phyloP scores from a whole-genome alignment of 2,888 invertebrate species.

The Sphaerophoria rueppellii region DNA sequence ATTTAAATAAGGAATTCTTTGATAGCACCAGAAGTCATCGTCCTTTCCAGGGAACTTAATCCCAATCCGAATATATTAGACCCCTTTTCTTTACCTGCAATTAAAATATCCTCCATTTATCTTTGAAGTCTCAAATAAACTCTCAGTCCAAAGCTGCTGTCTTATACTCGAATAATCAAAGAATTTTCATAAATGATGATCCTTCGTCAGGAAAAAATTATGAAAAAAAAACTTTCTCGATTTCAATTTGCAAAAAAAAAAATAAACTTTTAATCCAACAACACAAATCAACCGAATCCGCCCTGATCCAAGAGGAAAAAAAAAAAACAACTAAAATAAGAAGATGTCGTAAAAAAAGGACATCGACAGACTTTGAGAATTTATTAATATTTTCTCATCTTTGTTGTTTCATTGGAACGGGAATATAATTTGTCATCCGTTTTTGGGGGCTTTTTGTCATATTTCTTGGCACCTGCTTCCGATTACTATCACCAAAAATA shows the following conservation, averaged over 20 bases:
- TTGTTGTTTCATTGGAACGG: neutral
- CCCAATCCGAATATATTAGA: neutral
- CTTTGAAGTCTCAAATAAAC: neutral
- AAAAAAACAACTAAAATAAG: neutral
- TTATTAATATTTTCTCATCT: conserved; percentile 24
- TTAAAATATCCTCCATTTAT: neutral
- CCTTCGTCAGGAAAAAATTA: neutral
- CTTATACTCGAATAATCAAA: conserved; percentile 30
- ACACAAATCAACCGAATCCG: conserved; percentile 23
- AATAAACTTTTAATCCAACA: neutral
- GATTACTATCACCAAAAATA: conserved; percentile 14
- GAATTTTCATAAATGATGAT: conserved; percentile 1
- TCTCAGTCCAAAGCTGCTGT: neutral
- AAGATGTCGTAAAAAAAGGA: conserved; percentile 7
- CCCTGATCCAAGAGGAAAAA: neutral
- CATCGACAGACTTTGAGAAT: conserved; percentile 7
- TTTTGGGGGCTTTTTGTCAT: neutral
- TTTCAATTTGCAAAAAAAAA: neutral
- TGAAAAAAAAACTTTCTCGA: neutral
- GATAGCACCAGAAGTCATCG: neutral
- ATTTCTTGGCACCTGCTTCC: conserved; percentile 24
- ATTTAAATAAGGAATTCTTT: neutral
- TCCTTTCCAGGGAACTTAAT: neutral
- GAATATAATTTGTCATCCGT: conserved; percentile 26
- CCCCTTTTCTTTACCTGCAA: neutral